Base-by-base conservation (phyloP, 2,888 invertebrate genomes). In the Brachyptera putata region DNA sequence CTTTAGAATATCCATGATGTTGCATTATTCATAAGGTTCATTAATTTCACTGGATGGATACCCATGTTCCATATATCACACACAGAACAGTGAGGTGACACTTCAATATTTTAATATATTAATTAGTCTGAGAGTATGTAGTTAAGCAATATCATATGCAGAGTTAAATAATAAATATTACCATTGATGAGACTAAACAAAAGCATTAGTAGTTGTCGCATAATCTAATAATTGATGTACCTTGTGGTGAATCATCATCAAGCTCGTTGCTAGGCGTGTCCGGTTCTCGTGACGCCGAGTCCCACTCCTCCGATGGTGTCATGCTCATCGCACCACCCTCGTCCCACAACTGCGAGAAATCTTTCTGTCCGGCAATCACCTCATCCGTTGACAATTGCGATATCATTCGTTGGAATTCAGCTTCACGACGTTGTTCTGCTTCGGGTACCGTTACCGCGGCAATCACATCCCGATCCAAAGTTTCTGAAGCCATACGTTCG, bases 381-480 rank as follows among this genome's bases (percentile, higher is more conserved):
- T 79, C 79, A 68, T 79, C 79, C 3, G 70, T 71, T 66, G 79
- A 79, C 61, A 79, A 69, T 66, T 79, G 79, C 21, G 79, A 79
- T 39, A 79, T 75, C 67, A 79, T 73, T 62, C 69, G 73, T 66
- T 75, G 74, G 69, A 74, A 79, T 65, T 77, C 77, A 22, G 69
- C 71, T 62, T 78, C 77, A 36, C 71, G 71, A 63, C 69, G 68
- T 60, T 70, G 71, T 60, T 74, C 71, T 60, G 73, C 69, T 60
- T 71, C 71, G n/a, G 74, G 73, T 30, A 72, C 71, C 18, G 72
- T 69, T 67, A 72, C 71, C 13, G 70, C 72, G 24, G 70, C 71
- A 53, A 57, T 60, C 30, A 62, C 64, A 49, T 74, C 74, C 61
- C 70, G 70, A 53, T 76, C 76, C 60, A 77, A 66, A 16, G 73